Evolutionary conservation across 2,888 invertebrate species (phyloP).

Genomic region (Margaritifera margaritifera): DNA sequence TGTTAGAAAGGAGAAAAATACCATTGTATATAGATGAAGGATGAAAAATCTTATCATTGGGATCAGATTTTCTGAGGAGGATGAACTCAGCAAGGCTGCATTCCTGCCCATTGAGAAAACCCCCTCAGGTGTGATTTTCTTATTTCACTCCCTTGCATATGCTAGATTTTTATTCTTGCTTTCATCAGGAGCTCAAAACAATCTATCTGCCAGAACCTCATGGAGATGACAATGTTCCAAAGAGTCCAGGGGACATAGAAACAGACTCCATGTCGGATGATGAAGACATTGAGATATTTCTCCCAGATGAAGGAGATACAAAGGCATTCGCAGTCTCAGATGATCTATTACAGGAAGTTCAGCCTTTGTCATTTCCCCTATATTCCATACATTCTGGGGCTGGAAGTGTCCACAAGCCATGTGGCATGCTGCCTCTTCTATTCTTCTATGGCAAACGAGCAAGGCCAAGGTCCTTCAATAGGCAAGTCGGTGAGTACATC

Average conservation of each 20-base stretch:
- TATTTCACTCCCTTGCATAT: no score
- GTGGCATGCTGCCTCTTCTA: conserved; percentile 64
- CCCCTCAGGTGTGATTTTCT: no score
- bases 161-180: no score
- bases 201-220: conserved; percentile 52
- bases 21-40: no score
- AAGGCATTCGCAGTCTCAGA: conserved; percentile 4
- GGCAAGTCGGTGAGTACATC: conserved; percentile 56
- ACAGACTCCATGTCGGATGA: conserved; percentile 54
- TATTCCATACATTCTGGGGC: conserved; percentile 60
- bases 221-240: conserved; percentile 57
- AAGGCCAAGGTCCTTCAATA: conserved; percentile 53
- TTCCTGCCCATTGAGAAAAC: no score
- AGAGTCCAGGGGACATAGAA: conserved; percentile 38
- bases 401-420: conserved; percentile 57
- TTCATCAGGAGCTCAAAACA: conserved; percentile 51
- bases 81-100: no score
- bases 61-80: no score
- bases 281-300: conserved; percentile 43
- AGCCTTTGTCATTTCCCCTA: conserved; percentile 63
- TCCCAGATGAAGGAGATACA: conserved; percentile 21
- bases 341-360: conserved; percentile 40
- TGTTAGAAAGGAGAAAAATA: no score
- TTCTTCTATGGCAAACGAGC: conserved; percentile 63
- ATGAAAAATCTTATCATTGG: no score